Conservation (phyloP, 2,888 invertebrate genomes). For the Allygus modestus region DNA sequence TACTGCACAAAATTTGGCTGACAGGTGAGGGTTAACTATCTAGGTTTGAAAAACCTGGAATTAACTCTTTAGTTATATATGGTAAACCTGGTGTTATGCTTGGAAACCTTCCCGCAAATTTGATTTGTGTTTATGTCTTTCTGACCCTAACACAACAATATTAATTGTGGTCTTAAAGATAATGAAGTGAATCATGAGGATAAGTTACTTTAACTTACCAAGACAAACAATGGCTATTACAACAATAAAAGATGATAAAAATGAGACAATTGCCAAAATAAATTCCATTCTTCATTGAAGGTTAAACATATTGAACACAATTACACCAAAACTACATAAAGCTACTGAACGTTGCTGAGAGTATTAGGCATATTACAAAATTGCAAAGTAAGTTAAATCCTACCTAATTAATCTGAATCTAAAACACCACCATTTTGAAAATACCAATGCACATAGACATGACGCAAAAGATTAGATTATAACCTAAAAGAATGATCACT, state of each 20-base stretch:
- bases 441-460: neutral
- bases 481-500: slow-evolving; percentile 21
- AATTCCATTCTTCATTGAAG: slow-evolving; percentile 60
- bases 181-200: too few species aligned
- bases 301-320: neutral
- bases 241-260: slow-evolving; percentile 62
- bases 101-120: too few species aligned
- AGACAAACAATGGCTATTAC: slow-evolving; percentile 62
- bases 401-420: neutral
- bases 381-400: neutral
- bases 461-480: slow-evolving; percentile 13
- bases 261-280: slow-evolving; percentile 62
- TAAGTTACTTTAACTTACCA: slow-evolving; percentile 62
- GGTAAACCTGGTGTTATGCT: too few species aligned
- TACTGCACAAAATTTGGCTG: too few species aligned
- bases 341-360: neutral
- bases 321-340: neutral
- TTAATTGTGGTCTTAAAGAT: too few species aligned
- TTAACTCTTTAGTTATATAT: too few species aligned
- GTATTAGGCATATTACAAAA: neutral
- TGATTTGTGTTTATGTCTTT: too few species aligned
- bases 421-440: slow-evolving; percentile 13
- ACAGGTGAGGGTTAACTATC: too few species aligned
- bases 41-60: too few species aligned
- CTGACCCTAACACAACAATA: too few species aligned